phyloP scores from a whole-genome alignment of 2,113 vertebrate genomes.

The Perognathus longimembris region DNA sequence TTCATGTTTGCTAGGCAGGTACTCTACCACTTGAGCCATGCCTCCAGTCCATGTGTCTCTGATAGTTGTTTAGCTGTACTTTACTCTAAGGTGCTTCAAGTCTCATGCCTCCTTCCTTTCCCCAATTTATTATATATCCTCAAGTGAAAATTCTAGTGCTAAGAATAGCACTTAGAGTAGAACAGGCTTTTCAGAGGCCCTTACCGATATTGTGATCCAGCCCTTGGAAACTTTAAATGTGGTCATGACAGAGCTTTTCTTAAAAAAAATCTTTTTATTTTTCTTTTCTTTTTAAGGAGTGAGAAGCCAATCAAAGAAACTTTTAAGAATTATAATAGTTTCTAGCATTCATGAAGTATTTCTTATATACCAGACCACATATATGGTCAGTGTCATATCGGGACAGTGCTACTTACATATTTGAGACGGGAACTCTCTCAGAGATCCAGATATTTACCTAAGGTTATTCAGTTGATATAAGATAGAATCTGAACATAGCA shows the following conservation, averaged over 20 bases:
- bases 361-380: background rate
- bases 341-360: background rate
- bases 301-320: background rate
- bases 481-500: too few species aligned
- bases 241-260: background rate
- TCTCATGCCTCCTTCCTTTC: fast-evolving
- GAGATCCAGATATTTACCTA: too few species aligned
- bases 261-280: too few species aligned
- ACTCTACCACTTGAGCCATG: too few species aligned
- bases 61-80: background rate
- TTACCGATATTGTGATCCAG: background rate
- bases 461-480: background rate
- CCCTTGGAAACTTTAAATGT: background rate
- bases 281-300: background rate
- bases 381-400: background rate
- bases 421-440: background rate
- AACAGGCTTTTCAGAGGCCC: background rate
- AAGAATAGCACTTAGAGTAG: background rate
- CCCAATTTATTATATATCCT: background rate
- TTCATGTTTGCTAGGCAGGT: too few species aligned
- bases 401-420: too few species aligned
- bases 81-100: background rate
- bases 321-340: background rate
- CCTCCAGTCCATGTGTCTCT: too few species aligned
- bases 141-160: background rate